phyloP scores from a whole-genome alignment of 2,797 vertebrate genomes.

The Cyclura pinguis region DNA sequence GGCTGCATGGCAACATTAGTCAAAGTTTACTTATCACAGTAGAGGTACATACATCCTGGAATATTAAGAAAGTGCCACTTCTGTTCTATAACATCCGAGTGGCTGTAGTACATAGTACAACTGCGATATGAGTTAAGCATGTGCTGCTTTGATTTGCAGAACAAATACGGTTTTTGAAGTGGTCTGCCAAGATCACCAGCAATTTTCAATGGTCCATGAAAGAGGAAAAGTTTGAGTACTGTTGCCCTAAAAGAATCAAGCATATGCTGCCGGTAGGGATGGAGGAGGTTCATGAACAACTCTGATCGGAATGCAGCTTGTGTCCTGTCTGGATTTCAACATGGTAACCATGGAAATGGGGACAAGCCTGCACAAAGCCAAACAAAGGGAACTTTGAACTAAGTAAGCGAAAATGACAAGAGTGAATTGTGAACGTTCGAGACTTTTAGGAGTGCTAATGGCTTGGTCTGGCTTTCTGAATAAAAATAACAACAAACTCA shows the following conservation, averaged over 20 bases:
- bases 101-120: neutral
- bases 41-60: neutral
- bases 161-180: neutral
- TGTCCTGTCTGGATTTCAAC: constrained; percentile 71
- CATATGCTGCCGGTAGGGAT: constrained; percentile 64
- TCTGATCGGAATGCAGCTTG: constrained; percentile 68
- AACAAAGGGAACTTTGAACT: constrained; percentile 78
- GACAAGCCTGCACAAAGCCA: constrained; percentile 70
- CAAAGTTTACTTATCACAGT: neutral
- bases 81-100: neutral
- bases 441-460: constrained; percentile 7
- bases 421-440: constrained; percentile 49
- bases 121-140: neutral
- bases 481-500: constrained; percentile 25
- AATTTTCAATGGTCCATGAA: constrained; percentile 24
- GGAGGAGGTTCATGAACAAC: constrained; percentile 62
- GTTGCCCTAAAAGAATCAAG: constrained; percentile 55
- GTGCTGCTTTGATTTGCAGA: neutral
- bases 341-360: constrained; percentile 79
- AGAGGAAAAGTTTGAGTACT: constrained; percentile 10
- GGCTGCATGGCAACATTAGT: neutral
- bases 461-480: constrained; percentile 55
- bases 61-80: neutral
- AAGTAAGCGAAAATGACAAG: constrained; percentile 70
- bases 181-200: neutral